Base-by-base conservation (phyloP, 53 echinoderm and acorn worm genomes). In the Astropecten irregularis region DNA sequence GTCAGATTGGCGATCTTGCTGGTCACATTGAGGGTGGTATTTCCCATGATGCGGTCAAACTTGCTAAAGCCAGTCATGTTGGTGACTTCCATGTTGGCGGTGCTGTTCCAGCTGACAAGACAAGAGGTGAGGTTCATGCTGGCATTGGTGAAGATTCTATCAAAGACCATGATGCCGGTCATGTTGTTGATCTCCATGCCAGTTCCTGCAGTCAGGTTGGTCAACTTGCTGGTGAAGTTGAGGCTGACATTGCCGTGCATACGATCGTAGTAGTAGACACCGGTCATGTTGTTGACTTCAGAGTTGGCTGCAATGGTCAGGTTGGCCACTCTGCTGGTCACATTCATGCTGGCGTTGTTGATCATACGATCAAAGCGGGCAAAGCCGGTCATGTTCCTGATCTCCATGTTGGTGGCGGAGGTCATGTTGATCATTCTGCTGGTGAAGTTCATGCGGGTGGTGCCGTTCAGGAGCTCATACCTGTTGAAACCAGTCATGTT, bases 371-470 rank as follows among this genome's bases (percentile, higher is more conserved):
- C 40, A 58, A 84, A 84, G 33, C 58, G 53, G 11, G 86, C 86
- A 66, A 91, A 86, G 47, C 77, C 82, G 22, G 86, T 89, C 38
- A 88, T 50, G 47, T 79, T 88, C 22, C 30, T 79, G 51, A 91
- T 34, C 79, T 90, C 88, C 49, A 85, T 73, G 59, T 72, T 88
- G 71, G 88, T 86, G 42, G 34, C 81, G 27, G 77, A 33, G 18
- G 82, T 87, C 60, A 90, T 66, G 77, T 73, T 83, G 46, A 79
- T 86, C 67, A 92, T 27, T 35, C 30, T 81, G 28, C 70, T 93
- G 65, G 64, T 83, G 42, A 95, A 13, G 25, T 76, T 72, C 6
- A 85, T 48, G 1, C 60, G 42, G 22, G 71, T 85, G 40, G 90
- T 79, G 48, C 88, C 82, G 36, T 91, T 93, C 33, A 91, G 68